Conservation (phyloP, 1,140 invertebrate genomes). For the Mactra quadrangularis region DNA sequence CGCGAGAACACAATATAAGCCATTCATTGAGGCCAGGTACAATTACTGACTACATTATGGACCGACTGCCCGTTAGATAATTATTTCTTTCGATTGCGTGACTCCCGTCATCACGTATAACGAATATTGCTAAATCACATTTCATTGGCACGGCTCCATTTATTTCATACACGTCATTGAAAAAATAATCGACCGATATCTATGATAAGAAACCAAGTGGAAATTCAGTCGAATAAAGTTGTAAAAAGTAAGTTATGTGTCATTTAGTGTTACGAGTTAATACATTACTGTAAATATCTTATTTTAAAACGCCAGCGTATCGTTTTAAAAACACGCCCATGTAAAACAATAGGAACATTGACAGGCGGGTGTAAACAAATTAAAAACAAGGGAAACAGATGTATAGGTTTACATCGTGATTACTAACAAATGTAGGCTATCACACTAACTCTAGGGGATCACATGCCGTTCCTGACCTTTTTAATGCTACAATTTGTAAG, state of each 20-base stretch:
- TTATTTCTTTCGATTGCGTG: constrained; percentile 63
- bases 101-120: constrained; percentile 37
- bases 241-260: not conserved
- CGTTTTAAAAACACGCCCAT: constrained; percentile 6
- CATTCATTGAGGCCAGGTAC: constrained; percentile 58
- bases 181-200: constrained; percentile 49
- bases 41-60: constrained; percentile 60
- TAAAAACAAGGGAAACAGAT: too few relatives aligned
- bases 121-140: constrained; percentile 62
- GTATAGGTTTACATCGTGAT: too few relatives aligned
- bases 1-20: constrained; percentile 50
- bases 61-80: constrained; percentile 59
- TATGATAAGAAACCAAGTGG: constrained; percentile 19
- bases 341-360: constrained; percentile 11
- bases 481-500: too few relatives aligned
- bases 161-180: constrained; percentile 38
- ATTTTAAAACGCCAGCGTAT: constrained; percentile 15
- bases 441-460: too few relatives aligned
- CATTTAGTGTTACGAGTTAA: constrained; percentile 36
- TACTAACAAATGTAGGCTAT: too few relatives aligned
- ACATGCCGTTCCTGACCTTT: too few relatives aligned
- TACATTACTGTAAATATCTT: too few relatives aligned
- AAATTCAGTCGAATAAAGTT: constrained; percentile 14
- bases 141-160: constrained; percentile 53
- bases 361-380: not conserved